Base-by-base conservation (phyloP, 2,797 vertebrate species). In the Clarias pachynema region DNA sequence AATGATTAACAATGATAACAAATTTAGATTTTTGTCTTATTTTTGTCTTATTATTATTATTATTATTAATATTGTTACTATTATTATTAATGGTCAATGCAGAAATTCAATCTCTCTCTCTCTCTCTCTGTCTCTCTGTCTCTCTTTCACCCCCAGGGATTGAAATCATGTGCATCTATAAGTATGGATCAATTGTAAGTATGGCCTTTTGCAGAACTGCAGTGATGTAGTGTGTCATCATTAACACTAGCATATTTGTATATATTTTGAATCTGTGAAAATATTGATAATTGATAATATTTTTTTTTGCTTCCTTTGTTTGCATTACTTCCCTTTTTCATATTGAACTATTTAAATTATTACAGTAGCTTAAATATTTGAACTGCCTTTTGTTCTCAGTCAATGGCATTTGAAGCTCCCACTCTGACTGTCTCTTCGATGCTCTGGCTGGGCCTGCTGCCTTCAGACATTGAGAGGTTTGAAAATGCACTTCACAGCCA, bases 141-240 rank as follows among this genome's bases (percentile, higher is more conserved):
- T 56, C 84, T 86, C 88, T 9, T 24, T 34, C 89, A 91, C 93
- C 90, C 91, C 85, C 93, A 99, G 98, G 98, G 92, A 94, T 99
- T 89, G 98, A 99, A 95, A 99, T 99, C 91, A 97, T 99, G 98
- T 98, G 96, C 26, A 93, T 99, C 95, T 99, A 99, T 95, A 99
- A 99, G 90, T 99, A 99, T 0, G 98, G 98, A 90, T 99, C 98
- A 82, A 89, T 95, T 96, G 98, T 99, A 92, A 97, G 97, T 97
- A 63, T 82, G 40, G 57, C 26, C 66, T 72, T 26, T 89, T 83
- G 84, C 74, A 75, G 29, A 29, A 77, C 62, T 62, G 22, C 29
- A 59, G 24, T 73, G 40, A n/a, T 73, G 69, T 70, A 20, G 37
- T 37, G 18, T 74, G 15, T 29, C 14, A 53, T 29, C 6, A 57